phyloP scores from a whole-genome alignment of 2,888 invertebrate species.

The Lysandra bellargus region DNA sequence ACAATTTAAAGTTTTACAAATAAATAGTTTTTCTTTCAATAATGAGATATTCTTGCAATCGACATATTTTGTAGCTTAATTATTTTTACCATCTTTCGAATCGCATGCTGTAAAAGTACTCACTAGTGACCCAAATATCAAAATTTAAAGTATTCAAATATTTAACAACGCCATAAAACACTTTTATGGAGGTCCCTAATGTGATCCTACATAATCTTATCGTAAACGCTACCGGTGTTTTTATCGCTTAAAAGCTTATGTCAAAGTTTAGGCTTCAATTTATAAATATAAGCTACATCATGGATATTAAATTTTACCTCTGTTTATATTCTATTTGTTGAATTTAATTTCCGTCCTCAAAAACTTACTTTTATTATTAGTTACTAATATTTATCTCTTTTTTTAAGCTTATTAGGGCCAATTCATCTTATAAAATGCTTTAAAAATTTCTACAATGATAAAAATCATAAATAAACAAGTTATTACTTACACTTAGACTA shows the following conservation, averaged over 20 bases:
- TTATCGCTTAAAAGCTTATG: not conserved
- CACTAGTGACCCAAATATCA: conserved; percentile 4
- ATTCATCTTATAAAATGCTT: too few species aligned
- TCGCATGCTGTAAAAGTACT: not conserved
- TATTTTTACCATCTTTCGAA: not conserved
- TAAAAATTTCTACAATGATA: too few species aligned
- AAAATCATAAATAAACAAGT: too few species aligned
- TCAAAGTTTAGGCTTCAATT: not conserved
- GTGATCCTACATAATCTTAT: conserved; percentile 1
- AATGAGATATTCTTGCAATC: not conserved
- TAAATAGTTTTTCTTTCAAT: not conserved
- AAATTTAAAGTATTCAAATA: conserved; percentile 6
- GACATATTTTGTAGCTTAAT: not conserved
- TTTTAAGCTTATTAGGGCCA: too few species aligned
- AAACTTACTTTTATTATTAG: too few species aligned
- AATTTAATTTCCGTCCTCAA: too few species aligned
- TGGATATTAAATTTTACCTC: too few species aligned
- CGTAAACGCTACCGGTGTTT: conserved; percentile 19
- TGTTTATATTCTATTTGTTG: too few species aligned
- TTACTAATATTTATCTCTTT: too few species aligned
- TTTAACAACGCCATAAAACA: conserved; percentile 13
- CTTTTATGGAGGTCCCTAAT: not conserved
- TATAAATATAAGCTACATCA: not conserved
- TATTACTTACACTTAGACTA: too few species aligned
- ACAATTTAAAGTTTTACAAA: conserved; percentile 32